Base-by-base conservation (phyloP, 2,113 vertebrate genomes). In the Hippopotamus amphibius region DNA sequence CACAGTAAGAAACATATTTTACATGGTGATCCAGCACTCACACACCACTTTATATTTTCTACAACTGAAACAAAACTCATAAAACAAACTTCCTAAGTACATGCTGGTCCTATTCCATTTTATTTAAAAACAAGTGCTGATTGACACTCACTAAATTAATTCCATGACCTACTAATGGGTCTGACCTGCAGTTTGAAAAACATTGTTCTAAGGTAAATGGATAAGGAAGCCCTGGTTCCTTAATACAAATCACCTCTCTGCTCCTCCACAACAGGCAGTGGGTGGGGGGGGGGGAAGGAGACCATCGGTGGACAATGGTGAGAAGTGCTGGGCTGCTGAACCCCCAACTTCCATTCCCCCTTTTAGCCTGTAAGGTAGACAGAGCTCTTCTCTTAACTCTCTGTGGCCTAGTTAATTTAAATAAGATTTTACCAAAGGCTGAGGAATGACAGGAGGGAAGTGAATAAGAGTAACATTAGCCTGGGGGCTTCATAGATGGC, bases 381-480 rank as follows among this genome's bases (percentile, higher is more conserved):
- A 95, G 12, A 57, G 50, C 59, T 33, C 26, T 69, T 68, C 26
- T 30, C 41, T 76, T 14, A 79, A 69, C 53, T 91, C 72, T 55
- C 63, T 46, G n/a, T 46, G 69, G 33, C 90, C 68, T 53, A 84
- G 74, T 81, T 95, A 96, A 86, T 81, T 81, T 80, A 81, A 84
- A 82, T 66, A 91, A 71, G 41, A 86, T 84, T 92, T 96, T 17
- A 68, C 61, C n/a, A 81, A 66, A 95, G 69, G 30, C 50, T 26
- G 37, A 22, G 53, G 28, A 41, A 68, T 65, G 72, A 77, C 33
- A 55, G 77, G 79, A 96, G 61, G 72, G 14, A 87, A 93, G 57
- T 72, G 72, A 91, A 91, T 24, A 71, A 86, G 65, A 71, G 65
- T 88, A 37, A 37, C 37, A 37, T 37, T 37, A 37, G 37, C 37